These are phyloP conservation scores for Pteronotus mesoamericanus DNA, from an alignment of 2,797 vertebrate genomes.

Conservation along the genomic window DNA sequence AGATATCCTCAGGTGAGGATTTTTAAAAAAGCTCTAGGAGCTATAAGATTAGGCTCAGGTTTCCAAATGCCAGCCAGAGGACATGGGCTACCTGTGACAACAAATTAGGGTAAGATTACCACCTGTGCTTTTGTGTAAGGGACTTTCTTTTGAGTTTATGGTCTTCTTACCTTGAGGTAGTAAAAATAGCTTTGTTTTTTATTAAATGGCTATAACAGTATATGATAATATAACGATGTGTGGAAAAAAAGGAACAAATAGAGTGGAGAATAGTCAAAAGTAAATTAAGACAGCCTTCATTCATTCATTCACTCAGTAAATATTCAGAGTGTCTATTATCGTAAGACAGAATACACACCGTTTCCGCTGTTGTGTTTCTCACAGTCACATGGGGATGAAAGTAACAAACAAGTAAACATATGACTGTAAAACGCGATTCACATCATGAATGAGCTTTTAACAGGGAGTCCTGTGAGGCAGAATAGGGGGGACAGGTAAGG, in stretches of 20 bases:
- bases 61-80: background rate
- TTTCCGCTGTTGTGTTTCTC: background rate
- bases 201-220: background rate
- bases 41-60: background rate
- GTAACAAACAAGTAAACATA: background rate
- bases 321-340: background rate
- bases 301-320: background rate
- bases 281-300: background rate
- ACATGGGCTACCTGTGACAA: background rate
- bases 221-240: background rate
- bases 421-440: background rate
- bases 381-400: background rate
- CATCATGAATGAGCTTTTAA: background rate
- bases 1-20: background rate
- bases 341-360: background rate
- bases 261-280: background rate
- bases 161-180: background rate
- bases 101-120: background rate
- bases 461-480: background rate
- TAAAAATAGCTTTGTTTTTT: background rate
- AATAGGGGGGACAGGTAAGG: fast-evolving
- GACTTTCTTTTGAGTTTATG: background rate
- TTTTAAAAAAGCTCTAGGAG: background rate
- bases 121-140: background rate
- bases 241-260: background rate